A percentile compares a stretch with the other conserved stretches of the same genome.
These are phyloP conservation scores for Calcarius ornatus DNA, from an alignment of 2,113 vertebrate species.

Conservation along the genomic window DNA sequence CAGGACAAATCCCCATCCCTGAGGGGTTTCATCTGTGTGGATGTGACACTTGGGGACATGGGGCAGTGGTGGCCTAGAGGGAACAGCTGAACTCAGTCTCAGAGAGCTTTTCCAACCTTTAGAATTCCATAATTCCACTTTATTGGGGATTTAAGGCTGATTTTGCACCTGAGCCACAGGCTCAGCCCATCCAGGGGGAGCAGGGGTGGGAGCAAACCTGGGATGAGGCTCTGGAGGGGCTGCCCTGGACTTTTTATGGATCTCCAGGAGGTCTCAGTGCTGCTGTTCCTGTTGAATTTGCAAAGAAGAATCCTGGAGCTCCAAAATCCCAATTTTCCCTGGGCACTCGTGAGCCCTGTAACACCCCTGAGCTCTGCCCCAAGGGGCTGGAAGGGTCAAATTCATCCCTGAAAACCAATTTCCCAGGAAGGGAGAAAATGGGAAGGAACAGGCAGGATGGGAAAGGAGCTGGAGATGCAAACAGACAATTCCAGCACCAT, in stretches of 20 bases:
- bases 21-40: background rate
- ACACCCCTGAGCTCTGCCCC: fast-evolving
- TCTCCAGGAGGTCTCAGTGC: background rate
- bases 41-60: background rate
- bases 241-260: background rate
- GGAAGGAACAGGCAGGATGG: background rate
- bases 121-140: fast-evolving
- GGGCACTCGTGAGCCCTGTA: fast-evolving
- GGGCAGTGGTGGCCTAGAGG: background rate
- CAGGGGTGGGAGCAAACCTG: background rate
- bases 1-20: background rate
- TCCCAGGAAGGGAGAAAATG: background rate
- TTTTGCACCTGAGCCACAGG: background rate
- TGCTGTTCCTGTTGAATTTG: background rate
- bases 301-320: background rate
- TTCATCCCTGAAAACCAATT: background rate
- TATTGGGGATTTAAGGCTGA: background rate
- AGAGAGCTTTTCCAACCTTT: background rate
- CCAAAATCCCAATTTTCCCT: background rate
- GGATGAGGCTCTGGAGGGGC: background rate
- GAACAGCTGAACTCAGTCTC: background rate
- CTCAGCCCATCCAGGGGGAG: fast-evolving
- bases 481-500: background rate
- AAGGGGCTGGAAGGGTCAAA: background rate
- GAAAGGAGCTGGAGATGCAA: background rate